Evolutionary conservation across 2,888 invertebrate species (phyloP), one percentile per base, ranked within the genome.

Genomic region (Zele albiditarsus): DNA sequence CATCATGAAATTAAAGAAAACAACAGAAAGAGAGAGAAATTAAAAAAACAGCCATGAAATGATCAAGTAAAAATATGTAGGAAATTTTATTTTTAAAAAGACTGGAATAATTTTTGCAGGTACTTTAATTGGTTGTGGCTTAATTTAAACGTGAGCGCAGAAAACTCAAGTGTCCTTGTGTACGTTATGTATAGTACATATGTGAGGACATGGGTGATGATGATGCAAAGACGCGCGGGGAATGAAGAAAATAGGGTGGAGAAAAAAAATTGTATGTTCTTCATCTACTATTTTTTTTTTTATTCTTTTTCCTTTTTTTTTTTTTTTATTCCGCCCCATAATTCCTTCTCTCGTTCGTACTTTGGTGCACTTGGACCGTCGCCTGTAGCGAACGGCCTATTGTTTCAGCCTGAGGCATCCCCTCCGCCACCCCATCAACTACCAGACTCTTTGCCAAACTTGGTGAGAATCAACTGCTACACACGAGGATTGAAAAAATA

Each of bases 121-220:
- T 79, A 81, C 83, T 86, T 86, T 86, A 86, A 85, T 86, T 86
- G 87, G 85, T 83, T 84, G 84, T 85, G 84, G 81, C 84, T 85
- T 85, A 84, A 86, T 86, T 86, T 85, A 81, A 81, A 83, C 84
- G 83, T 82, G 81, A 81, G 81, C 81, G 78, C 82, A 73, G 84
- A 84, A 80, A 80, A 78, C 81, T 86, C 81, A 82, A 86, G 86
- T 82, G 82, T 83, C 80, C 85, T 85, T 80, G 75, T 80, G 79
- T 79, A 78, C 78, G 82, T 79, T 12, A 79, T 75, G 8, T 53
- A 20, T 46, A 46, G 2, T 46, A n/a, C 20, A 23, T 53, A 10
- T 20, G 8, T 20, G 53, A 20, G 20, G 20, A 20, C 77, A 31
- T 46, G 70, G 63, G 63, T 67, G 75, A 67, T 16, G 28, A 63